Evolutionary conservation across 2,888 invertebrate genomes (phyloP).

Genomic region (Amphipyra berbera): DNA sequence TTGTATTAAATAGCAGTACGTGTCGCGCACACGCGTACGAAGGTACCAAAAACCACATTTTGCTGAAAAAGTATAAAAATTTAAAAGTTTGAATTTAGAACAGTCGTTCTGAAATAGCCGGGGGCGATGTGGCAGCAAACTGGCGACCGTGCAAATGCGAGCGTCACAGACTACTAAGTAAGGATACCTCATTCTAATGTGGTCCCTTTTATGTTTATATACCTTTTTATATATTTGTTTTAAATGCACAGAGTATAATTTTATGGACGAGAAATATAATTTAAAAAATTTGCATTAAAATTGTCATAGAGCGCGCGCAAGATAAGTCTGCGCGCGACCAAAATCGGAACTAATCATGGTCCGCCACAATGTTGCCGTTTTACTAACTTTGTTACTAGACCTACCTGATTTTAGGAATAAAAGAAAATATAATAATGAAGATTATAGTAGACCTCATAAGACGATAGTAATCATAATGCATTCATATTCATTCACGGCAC

Average conservation of each 20-base stretch:
- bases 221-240: conserved; percentile 1
- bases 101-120: conserved; percentile 41
- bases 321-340: too few species aligned
- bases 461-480: too few species aligned
- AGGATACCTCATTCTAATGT: conserved; percentile 20
- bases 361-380: too few species aligned
- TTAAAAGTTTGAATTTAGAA: conserved; percentile 53
- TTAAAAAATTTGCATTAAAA: too few species aligned
- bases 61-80: conserved; percentile 34
- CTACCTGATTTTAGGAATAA: too few species aligned
- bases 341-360: too few species aligned
- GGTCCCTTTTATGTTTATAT: conserved; percentile 3
- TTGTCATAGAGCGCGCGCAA: too few species aligned
- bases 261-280: background rate
- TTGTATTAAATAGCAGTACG: conserved; percentile 16
- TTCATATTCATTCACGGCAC: too few species aligned
- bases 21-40: background rate
- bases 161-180: conserved; percentile 33
- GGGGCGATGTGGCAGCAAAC: conserved; percentile 41
- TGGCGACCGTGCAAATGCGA: conserved; percentile 38
- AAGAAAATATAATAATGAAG: too few species aligned
- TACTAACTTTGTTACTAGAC: too few species aligned
- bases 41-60: conserved; percentile 17
- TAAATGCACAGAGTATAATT: too few species aligned
- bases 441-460: too few species aligned